Base-by-base conservation (phyloP, 2,888 invertebrate genomes). In the Hoplodrina ambigua region DNA sequence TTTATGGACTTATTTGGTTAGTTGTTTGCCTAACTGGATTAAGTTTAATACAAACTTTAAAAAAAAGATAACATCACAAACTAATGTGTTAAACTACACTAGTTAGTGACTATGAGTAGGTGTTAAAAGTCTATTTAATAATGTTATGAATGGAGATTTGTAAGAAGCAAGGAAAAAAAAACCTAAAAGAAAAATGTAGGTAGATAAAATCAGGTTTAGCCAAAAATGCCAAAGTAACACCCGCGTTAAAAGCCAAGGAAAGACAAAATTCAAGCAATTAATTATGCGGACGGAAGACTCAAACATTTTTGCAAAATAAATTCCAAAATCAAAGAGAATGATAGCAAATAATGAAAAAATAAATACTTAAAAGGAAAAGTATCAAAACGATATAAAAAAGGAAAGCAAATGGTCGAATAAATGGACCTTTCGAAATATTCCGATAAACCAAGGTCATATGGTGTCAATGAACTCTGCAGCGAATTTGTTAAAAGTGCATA, bases 381-480 rank as follows among this genome's bases (percentile, higher is more conserved):
- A 84, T 82, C 15, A 60, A 68, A 67, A 68, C 60, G 10, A 64
- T 69, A 68, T 65, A 84, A 81, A 85, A 84, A 81, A 70, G 49
- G 81, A 85, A 86, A 87, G 81, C 72, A 81, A 84, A 69, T 71
- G 73, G 60, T 70, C 41, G 57, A 78, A 77, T 77, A 76, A 85
- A 83, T 82, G 67, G 73, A 72, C 73, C 80, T 85, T 87, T 85
- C 85, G 85, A 84, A 84, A 86, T 81, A 81, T 85, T 86, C 85
- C 84, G 73, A 73, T 75, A 76, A 83, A 65, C 69, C 89, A 92
- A 91, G 93, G 88, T 83, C 83, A 83, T 86, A 0, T 80, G 85
- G 78, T 76, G 89, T 82, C 78, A 87, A 83, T 80, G 89, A 91
- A 88, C 92, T 85, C 68, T 17, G 41, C 5, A 41, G 65, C 11